Base-by-base conservation (phyloP, 2,113 vertebrate genomes). In the Pterocles burchelli region DNA sequence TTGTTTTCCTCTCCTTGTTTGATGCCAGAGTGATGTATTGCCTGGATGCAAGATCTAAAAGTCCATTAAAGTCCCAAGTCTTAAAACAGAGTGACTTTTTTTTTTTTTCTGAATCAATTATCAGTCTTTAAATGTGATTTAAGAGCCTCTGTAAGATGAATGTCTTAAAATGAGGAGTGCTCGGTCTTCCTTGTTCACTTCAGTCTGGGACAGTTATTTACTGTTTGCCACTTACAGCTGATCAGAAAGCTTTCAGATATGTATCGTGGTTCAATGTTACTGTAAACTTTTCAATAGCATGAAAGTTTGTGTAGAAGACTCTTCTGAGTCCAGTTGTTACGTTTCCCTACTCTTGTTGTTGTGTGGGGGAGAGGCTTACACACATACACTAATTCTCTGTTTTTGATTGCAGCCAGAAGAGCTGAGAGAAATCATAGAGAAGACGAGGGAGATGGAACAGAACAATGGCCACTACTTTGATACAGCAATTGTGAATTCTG, bases 391-490 rank as follows among this genome's bases (percentile, higher is more conserved):
- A 66, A 95, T 6, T 57, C 17, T 81, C 33, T 49, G 17, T 18
- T 94, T 96, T 75, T 95, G 41, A 61, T 83, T 96, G 33, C 97
- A 99, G 99, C 98, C 98, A 5, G 99, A 99, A 96, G 99, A 99
- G 79, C 94, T 99, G 74, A 98, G 99, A 98, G 99, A 99, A 86
- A 98, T 99, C 43, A 99, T 99, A 76, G 99, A 99, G 96, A 99
- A 99, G 96, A 99, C 99, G 2, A 98, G 99, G 19, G 99, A 99
- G 95, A 99, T 99, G 99, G 99, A 99, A 91, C 99, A 99, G 77
- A 98, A 97, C 84, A 99, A 98, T 13, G 98, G 99, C 49, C 99
- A 99, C 97, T 98, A 99, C 95, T 99, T 99, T 24, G 99, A 99
- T 34, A 98, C 98, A 2, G 98, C 99, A 52, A 97, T 99, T 85